Base-by-base conservation (phyloP, 2,797 vertebrate genomes). In the Glossophaga mutica region DNA sequence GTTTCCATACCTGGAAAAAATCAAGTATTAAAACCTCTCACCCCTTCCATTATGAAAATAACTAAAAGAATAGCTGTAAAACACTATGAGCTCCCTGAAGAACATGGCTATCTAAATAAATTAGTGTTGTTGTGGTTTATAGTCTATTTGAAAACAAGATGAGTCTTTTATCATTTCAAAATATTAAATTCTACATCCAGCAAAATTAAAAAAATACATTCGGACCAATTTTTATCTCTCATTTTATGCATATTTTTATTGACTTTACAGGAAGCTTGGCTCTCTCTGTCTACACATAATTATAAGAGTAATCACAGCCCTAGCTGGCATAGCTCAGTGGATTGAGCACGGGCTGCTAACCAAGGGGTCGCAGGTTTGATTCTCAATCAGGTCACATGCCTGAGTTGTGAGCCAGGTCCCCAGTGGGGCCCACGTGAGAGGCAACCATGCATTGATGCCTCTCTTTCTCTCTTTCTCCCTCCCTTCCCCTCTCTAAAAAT, bases 251-350 rank as follows among this genome's bases (percentile, higher is more conserved):
- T 85, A 87, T 88, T 95, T 52, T 70, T 59, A 71, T 91, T 93
- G 79, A 94, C 15, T 96, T 96, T 92, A 92, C 93, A 93, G 78
- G 26, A 68, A 95, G 34, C 85, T 97, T 97, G 90, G 87, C 44
- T 67, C 18, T 93, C 55, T 81, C 46, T 65, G 52, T 94, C 70
- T 95, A 95, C 95, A 96, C 65, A 96, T 92, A 97, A 96, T 96
- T 97, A 96, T 77, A 92, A 95, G 93, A 90, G 37, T 95, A 97
- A 96, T 39, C 39, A 39, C 39, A 39, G 39, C 39, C 39, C 39
- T 39, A 6, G 39, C 39, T 39, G 39, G 39, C 39, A 6, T 39
- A 39, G 39, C 39, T 39, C 39, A 3, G 39, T 39, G 39, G 39
- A 39, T 39, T 39, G 39, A 39, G 39, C 39, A 39, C 6, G 39